Base-by-base conservation (phyloP, 2,113 vertebrate species). In the Ia io region DNA sequence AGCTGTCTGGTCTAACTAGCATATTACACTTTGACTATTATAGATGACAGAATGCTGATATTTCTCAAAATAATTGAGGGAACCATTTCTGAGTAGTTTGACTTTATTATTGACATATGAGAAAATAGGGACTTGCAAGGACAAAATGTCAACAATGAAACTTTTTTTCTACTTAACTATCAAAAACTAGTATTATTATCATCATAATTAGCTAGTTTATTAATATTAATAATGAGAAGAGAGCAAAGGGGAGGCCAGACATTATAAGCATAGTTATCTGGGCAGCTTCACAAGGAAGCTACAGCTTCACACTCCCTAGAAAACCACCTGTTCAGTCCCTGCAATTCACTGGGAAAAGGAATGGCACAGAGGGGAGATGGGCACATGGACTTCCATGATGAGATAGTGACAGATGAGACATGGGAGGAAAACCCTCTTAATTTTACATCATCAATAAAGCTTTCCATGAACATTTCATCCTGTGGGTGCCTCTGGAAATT, bases 81-180 rank as follows among this genome's bases (percentile, higher is more conserved):
- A 42, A 88, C 2, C 0, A 14, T 88, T 53, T 59, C 42, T 42
- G 4, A 74, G 0, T 9, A 83, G 12, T 28, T 53, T 44, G 0
- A 0, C 10, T 90, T 93, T 90, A 67, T 69, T 76, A 30, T 0
- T 5, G 61, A n/a, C 35, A 77, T 70, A 59, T 95, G 67, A 95
- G 59, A n/a, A 3, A 63, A 3, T 25, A 78, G 6, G 5, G 2
- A 42, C n/a, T 90, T 84, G 1, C 80, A 67, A 90, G n/a, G 51
- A 61, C 35, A 63, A 47, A 53, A 76, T 16, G 20, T 28, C 9
- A 83, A 49, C 70, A 88, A 2, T 51, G 25, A 94, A 88, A 28
- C 12, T 61, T n/a, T 79, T 61, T 71, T 61, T 71, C 70, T 73
- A 65, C 14, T 70, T 93, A 77, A 73, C 84, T 84, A 18, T 93